phyloP scores from a whole-genome alignment of 2,888 invertebrate genomes.

The Timema podura region DNA sequence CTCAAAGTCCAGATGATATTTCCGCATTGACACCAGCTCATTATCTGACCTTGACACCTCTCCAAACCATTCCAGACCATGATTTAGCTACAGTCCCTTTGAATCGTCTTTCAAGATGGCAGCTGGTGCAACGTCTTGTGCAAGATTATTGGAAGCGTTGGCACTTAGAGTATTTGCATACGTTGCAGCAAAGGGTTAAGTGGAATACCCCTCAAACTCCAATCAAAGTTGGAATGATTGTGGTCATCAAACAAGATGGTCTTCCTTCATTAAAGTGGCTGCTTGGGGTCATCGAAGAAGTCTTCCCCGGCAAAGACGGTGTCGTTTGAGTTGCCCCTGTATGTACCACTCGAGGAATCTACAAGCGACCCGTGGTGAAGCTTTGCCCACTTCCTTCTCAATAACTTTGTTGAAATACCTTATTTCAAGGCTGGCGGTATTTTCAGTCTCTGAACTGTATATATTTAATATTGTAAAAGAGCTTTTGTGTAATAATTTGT shows the following conservation, averaged over 20 bases:
- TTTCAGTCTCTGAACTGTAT: not conserved
- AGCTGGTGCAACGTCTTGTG: conserved; percentile 33
- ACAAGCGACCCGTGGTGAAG: not conserved
- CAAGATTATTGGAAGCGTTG: conserved; percentile 34
- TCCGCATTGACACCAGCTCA: conserved; percentile 37
- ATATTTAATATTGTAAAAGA: too few relatives aligned
- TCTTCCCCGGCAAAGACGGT: conserved; percentile 37
- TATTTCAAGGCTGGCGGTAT: not conserved
- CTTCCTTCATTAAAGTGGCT: conserved; percentile 37
- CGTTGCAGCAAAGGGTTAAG: conserved; percentile 37
- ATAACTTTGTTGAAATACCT: not conserved
- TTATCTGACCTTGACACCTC: conserved; percentile 36
- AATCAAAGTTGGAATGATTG: conserved; percentile 36
- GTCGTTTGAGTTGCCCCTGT: conserved; percentile 36
- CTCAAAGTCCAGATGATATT: conserved; percentile 32
- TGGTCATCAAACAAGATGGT: conserved; percentile 38
- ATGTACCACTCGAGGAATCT: conserved; percentile 28
- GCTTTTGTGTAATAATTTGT: too few relatives aligned
- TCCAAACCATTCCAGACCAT: conserved; percentile 31
- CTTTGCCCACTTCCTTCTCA: not conserved
- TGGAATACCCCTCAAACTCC: conserved; percentile 28
- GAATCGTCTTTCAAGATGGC: conserved; percentile 34
- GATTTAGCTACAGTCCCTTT: conserved; percentile 29
- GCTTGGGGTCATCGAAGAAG: conserved; percentile 33
- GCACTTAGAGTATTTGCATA: conserved; percentile 35